Percentiles rank a stretch among this genome's conserved stretches.
Conservation (phyloP, 2,113 vertebrate genomes). For the Cinclus mexicanus region DNA sequence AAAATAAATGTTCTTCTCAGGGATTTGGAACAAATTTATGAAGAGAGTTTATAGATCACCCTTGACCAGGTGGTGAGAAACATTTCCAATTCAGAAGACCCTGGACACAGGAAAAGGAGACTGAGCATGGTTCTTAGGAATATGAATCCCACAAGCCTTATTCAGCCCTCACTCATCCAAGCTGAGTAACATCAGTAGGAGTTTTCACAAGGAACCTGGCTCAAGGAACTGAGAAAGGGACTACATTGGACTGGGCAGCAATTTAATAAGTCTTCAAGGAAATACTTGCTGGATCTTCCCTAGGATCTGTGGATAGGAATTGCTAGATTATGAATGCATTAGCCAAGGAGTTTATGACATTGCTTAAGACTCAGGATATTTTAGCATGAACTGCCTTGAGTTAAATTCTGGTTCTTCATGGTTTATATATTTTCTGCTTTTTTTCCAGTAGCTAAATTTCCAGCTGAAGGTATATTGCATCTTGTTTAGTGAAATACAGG, state of each 20-base stretch:
- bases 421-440: neutral
- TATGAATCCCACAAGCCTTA: neutral
- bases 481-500: neutral
- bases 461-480: neutral
- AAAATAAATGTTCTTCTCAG: neutral
- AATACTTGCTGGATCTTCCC: neutral
- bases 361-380: neutral
- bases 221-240: neutral
- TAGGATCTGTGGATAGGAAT: neutral
- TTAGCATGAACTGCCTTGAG: neutral
- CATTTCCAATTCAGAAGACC: neutral
- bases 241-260: neutral
- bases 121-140: neutral
- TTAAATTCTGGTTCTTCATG: neutral
- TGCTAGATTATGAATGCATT: neutral
- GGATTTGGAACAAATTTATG: neutral
- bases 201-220: neutral
- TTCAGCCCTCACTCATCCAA: neutral
- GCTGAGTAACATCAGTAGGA: neutral
- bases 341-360: neutral
- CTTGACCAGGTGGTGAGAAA: neutral
- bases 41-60: neutral
- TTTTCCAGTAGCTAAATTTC: neutral
- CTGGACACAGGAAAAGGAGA: neutral
- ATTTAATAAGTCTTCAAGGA: neutral